Conservation (phyloP, 2,113 vertebrate genomes). For the Caranx ignobilis region DNA sequence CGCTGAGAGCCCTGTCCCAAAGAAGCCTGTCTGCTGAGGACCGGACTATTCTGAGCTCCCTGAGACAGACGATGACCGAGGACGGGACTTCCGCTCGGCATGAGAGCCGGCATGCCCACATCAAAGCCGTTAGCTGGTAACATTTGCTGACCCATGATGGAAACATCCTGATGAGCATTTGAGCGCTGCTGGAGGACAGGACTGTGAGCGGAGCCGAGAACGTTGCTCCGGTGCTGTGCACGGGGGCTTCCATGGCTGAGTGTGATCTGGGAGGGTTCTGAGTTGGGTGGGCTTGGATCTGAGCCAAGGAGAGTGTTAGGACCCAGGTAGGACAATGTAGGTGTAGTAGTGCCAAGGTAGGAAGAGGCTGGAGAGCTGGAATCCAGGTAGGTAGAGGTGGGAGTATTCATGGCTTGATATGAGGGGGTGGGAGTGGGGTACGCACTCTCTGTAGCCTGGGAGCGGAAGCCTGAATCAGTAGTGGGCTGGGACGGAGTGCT, state of each 20-base stretch:
- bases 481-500: conserved; percentile 84
- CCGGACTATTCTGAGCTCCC: conserved; percentile 71
- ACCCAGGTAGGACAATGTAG: conserved; percentile 72
- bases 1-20: conserved; percentile 66
- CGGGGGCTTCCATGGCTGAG: conserved; percentile 85
- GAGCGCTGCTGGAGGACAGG: conserved; percentile 81
- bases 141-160: conserved; percentile 49
- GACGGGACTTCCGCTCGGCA: conserved; percentile 69
- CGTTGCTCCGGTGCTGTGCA: conserved; percentile 85
- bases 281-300: conserved; percentile 64
- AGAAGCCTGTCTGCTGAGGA: conserved; percentile 70
- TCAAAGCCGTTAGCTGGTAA: conserved; percentile 75
- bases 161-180: conserved; percentile 70
- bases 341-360: conserved; percentile 75
- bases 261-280: conserved; percentile 78
- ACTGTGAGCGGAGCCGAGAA: conserved; percentile 84
- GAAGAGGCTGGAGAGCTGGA: conserved; percentile 83
- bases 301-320: conserved; percentile 69
- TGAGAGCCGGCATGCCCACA: conserved; percentile 34
- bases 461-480: conserved; percentile 86
- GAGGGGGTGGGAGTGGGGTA: conserved; percentile 78
- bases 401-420: conserved; percentile 69
- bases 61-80: conserved; percentile 67
- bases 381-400: conserved; percentile 79
- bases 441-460: conserved; percentile 81